A percentile compares a stretch with the other conserved stretches of the same genome.
Evolutionary conservation across 2,888 invertebrate species (phyloP).

Genomic region (Chouioia cunea): DNA sequence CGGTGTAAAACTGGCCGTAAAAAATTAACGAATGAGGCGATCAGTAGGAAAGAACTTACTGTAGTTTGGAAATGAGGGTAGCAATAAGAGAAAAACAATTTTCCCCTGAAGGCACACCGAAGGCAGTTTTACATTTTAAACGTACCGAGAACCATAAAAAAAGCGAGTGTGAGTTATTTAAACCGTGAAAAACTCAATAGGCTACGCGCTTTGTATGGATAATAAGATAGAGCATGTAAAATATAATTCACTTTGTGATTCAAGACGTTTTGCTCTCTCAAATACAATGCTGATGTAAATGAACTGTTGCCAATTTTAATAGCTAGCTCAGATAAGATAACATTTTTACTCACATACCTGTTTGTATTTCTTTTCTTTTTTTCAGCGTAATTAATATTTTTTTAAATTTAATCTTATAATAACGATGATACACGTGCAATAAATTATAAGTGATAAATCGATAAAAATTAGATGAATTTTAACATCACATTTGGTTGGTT

Average conservation of each 20-base stretch:
- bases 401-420: too few relatives aligned
- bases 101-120: not conserved
- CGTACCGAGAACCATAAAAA: constrained; percentile 28
- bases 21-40: not conserved
- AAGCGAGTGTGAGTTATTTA: constrained; percentile 23
- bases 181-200: constrained; percentile 15
- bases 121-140: constrained; percentile 2
- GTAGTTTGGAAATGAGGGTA: constrained; percentile 18
- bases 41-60: constrained; percentile 1
- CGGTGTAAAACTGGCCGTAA: not conserved
- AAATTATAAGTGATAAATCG: too few relatives aligned
- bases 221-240: constrained; percentile 2
- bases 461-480: too few relatives aligned
- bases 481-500: too few relatives aligned
- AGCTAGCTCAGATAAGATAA: not conserved
- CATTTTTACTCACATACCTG: too few relatives aligned
- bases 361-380: too few relatives aligned
- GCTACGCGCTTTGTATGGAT: not conserved
- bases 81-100: constrained; percentile 28
- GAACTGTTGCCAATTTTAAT: not conserved
- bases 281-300: not conserved
- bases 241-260: not conserved
- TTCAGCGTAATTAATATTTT: too few relatives aligned
- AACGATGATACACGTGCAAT: too few relatives aligned
- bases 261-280: too few relatives aligned